Evolutionary conservation across 2,888 invertebrate genomes (phyloP).

Genomic region (Meteorus colon): DNA sequence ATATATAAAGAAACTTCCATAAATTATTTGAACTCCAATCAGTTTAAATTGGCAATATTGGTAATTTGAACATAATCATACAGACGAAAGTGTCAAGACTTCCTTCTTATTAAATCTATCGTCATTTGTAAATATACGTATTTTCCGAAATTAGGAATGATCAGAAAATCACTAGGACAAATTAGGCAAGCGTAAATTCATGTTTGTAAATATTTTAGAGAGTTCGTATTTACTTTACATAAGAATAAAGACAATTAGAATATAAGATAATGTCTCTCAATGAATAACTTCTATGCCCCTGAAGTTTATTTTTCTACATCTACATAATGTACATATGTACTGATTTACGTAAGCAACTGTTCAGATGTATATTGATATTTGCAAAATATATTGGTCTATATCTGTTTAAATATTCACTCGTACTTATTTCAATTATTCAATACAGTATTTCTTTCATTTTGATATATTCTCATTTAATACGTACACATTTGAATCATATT

Average conservation of each 20-base stretch:
- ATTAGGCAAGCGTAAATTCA: constrained; percentile 19
- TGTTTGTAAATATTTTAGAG: constrained; percentile 28
- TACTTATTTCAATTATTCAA: constrained; percentile 7
- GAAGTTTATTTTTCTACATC: constrained; percentile 53
- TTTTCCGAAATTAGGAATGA: not conserved
- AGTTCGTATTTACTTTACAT: not conserved
- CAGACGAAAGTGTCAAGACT: not conserved
- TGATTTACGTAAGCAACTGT: constrained; percentile 13
- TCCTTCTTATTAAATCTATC: not conserved
- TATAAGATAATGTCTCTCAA: constrained; percentile 43
- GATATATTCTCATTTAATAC: constrained; percentile 1
- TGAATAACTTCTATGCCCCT: constrained; percentile 43
- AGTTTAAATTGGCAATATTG: not conserved
- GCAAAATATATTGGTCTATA: constrained; percentile 40
- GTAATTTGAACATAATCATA: not conserved
- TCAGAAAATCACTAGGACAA: not conserved
- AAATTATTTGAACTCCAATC: not conserved
- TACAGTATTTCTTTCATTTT: not conserved
- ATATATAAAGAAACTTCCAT: not conserved
- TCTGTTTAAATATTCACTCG: constrained; percentile 18
- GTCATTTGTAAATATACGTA: constrained; percentile 13
- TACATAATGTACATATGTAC: constrained; percentile 43
- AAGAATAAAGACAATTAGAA: constrained; percentile 42
- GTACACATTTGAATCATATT: not conserved
- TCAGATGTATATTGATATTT: constrained; percentile 37